Conservation (phyloP, 2,888 invertebrate genomes). For the Carpatolechia fugitivella region DNA sequence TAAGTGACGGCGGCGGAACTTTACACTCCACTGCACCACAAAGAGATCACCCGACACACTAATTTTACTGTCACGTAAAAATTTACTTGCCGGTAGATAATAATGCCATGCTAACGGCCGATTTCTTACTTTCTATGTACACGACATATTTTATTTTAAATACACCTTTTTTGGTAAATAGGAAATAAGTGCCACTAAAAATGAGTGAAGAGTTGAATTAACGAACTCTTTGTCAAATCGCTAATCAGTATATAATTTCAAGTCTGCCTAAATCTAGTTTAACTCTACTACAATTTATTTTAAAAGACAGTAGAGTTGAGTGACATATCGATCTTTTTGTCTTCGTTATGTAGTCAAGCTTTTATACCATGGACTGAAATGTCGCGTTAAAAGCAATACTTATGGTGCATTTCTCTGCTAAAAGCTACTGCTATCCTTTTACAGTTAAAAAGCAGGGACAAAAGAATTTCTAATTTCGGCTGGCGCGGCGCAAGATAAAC, state of each 20-base stretch:
- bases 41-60: slow-evolving; percentile 38
- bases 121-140: too few relatives aligned
- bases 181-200: too few relatives aligned
- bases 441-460: slow-evolving; percentile 65
- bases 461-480: slow-evolving; percentile 69
- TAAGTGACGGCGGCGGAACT: slow-evolving; percentile 16
- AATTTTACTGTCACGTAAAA: slow-evolving; percentile 36
- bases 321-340: background rate
- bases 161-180: too few relatives aligned
- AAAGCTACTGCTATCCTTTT: slow-evolving; percentile 43
- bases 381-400: background rate
- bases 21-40: slow-evolving; percentile 47
- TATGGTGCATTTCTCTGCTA: background rate
- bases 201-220: too few relatives aligned
- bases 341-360: background rate
- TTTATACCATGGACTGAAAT: background rate
- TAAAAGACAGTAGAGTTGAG: too few relatives aligned
- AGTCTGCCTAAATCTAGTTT: too few relatives aligned
- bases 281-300: too few relatives aligned
- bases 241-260: too few relatives aligned
- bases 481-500: slow-evolving; percentile 61
- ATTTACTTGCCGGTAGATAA: slow-evolving; percentile 6
- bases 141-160: too few relatives aligned
- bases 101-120: background rate
- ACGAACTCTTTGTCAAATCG: too few relatives aligned